phyloP scores from a whole-genome alignment of 2,113 vertebrate species.

The Microtus pennsylvanicus region DNA sequence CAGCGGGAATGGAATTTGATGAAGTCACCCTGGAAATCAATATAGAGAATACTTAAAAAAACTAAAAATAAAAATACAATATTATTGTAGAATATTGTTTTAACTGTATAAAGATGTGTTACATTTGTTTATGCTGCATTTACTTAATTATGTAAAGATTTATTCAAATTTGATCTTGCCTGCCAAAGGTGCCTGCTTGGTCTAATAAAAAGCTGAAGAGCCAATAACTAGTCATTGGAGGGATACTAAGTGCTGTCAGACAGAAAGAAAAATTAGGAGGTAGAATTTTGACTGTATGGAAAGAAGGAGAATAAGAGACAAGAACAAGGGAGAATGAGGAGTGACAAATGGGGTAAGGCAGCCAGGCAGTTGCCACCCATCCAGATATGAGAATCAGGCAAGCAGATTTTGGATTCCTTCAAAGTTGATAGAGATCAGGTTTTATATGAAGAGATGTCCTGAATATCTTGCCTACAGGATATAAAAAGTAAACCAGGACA shows the following conservation, averaged over 20 bases:
- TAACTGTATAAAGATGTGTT: not conserved
- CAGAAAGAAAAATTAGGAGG: not conserved
- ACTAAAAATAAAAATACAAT: not conserved
- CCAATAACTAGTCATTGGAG: not conserved
- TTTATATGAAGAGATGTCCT: too few relatives aligned
- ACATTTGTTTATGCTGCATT: not conserved
- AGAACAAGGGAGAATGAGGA: too few relatives aligned
- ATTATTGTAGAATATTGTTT: not conserved
- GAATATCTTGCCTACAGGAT: too few relatives aligned
- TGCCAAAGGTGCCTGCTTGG: not conserved
- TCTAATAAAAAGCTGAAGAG: not conserved
- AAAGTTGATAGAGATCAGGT: too few relatives aligned
- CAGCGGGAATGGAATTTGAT: not conserved
- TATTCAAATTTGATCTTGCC: not conserved
- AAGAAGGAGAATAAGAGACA: not conserved
- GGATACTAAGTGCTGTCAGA: fast-evolving
- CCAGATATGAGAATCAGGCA: not conserved
- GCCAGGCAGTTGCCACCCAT: not conserved
- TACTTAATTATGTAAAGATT: not conserved
- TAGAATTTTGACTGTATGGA: not conserved
- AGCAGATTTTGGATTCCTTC: too few relatives aligned
- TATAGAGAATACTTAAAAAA: not conserved
- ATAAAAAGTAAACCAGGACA: too few relatives aligned
- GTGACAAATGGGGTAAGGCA: too few relatives aligned
- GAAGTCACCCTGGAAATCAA: not conserved